Conservation (phyloP, 2,113 vertebrate genomes). For the Hemichromis elongatus region DNA sequence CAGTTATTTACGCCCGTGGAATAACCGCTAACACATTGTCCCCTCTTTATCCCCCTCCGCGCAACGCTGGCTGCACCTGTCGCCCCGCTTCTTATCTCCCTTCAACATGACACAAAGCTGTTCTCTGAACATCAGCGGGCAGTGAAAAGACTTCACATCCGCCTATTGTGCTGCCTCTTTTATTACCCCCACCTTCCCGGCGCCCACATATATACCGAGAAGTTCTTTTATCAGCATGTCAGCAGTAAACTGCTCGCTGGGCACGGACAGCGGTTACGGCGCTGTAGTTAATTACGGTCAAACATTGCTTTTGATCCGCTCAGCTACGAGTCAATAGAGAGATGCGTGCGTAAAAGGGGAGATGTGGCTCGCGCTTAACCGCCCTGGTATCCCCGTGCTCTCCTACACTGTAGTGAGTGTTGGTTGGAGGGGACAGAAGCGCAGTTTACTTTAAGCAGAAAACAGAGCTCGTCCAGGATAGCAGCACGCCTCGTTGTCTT, state of each 20-base stretch:
- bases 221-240: conserved; percentile 24
- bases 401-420: not conserved
- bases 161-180: not conserved
- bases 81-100: conserved; percentile 30
- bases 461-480: not conserved
- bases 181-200: not conserved
- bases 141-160: conserved; percentile 11
- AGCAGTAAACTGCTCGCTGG: not conserved
- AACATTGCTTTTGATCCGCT: not conserved
- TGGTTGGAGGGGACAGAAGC: not conserved
- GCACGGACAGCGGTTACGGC: not conserved
- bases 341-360: conserved; percentile 22
- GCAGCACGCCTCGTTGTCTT: conserved; percentile 19
- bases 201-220: not conserved
- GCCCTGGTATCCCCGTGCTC: not conserved
- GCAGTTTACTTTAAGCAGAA: not conserved
- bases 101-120: not conserved
- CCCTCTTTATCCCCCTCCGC: not conserved
- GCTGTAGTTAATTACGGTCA: not conserved
- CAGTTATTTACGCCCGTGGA: not conserved
- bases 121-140: not conserved
- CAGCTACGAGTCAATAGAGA: not conserved
- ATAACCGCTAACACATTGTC: not conserved
- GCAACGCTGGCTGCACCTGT: conserved; percentile 36
- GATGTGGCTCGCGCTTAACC: not conserved